Percentiles rank a stretch among this genome's conserved stretches.
phyloP scores from a whole-genome alignment of 1,140 invertebrate species.

The Oryctes rhinoceros region DNA sequence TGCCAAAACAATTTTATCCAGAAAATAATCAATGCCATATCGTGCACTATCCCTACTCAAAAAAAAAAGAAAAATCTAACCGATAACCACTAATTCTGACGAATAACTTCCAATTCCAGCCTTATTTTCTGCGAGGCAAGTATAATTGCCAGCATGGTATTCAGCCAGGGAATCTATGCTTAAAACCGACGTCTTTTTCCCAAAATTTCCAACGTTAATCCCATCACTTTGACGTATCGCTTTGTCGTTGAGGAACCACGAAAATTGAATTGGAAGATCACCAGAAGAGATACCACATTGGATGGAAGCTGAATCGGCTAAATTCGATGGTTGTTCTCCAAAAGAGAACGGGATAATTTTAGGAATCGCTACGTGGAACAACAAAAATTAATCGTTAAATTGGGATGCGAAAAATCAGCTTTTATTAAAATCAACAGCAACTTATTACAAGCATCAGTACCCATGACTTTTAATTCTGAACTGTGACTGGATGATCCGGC shows the following conservation, averaged over 20 bases:
- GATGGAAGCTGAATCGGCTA: conserved; percentile 59
- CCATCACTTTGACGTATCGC: conserved; percentile 46
- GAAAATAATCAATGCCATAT: neutral
- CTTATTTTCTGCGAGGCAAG: conserved; percentile 75
- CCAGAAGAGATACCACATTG: conserved; percentile 55
- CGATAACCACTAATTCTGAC: conserved; percentile 75
- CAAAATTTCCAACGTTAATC: conserved; percentile 63
- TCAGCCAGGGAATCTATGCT: conserved; percentile 79
- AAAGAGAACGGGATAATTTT: conserved; percentile 75
- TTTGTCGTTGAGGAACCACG: conserved; percentile 63
- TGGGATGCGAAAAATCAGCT: neutral
- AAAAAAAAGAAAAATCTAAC: conserved; percentile 60
- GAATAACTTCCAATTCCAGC: conserved; percentile 74
- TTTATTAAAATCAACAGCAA: conserved; percentile 63
- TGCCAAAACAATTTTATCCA: too few relatives aligned
- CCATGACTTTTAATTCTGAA: conserved; percentile 75
- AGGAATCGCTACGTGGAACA: conserved; percentile 59
- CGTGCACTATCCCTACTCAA: neutral
- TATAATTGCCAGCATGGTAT: conserved; percentile 78
- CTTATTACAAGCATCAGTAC: conserved; percentile 71
- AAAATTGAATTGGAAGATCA: conserved; percentile 57
- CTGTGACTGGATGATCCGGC: conserved; percentile 74
- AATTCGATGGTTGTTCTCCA: conserved; percentile 65
- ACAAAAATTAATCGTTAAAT: too few relatives aligned
- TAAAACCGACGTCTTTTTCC: conserved; percentile 76